Evolutionary conservation across 1,140 invertebrate species (phyloP).

Genomic region (Penaeus indicus): DNA sequence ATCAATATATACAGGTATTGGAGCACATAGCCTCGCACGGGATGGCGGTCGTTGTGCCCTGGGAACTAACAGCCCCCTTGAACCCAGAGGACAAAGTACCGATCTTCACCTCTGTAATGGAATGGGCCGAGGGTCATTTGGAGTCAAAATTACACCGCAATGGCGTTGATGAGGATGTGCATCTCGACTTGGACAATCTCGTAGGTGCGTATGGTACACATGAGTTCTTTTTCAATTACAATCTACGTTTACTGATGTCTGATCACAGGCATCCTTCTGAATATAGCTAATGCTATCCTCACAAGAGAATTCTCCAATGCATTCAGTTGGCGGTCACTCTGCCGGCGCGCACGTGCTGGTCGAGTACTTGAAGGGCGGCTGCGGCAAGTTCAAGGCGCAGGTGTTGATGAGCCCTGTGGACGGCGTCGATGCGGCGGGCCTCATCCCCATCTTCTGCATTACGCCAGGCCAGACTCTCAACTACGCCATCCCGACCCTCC

Average conservation of each 20-base stretch:
- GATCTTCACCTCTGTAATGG: conserved; percentile 55
- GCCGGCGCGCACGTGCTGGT: conserved; percentile 64
- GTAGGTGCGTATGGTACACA: conserved; percentile 32
- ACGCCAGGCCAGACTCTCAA: conserved; percentile 65
- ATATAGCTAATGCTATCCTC: not conserved
- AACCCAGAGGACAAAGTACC: conserved; percentile 56
- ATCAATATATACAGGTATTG: not conserved
- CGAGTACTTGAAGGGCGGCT: conserved; percentile 65
- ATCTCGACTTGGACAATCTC: conserved; percentile 55
- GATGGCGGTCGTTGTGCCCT: conserved; percentile 55
- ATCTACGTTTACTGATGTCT: not conserved
- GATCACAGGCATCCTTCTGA: not conserved
- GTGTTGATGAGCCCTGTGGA: conserved; percentile 67
- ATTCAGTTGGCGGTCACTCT: conserved; percentile 59
- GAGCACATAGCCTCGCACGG: conserved; percentile 64
- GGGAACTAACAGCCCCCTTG: conserved; percentile 21
- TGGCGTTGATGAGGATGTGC: conserved; percentile 44
- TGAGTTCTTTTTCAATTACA: not conserved
- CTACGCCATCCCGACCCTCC: conserved; percentile 66
- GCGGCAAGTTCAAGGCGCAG: conserved; percentile 56
- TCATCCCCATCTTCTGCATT: conserved; percentile 66
- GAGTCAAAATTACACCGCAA: conserved; percentile 45
- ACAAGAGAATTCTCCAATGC: not conserved
- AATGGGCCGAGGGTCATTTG: conserved; percentile 54
- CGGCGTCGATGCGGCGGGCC: conserved; percentile 65